Evolutionary conservation across 2,113 vertebrate species (phyloP), one percentile per base, ranked within the genome.

Genomic region (Hippocampus guttulatus): DNA sequence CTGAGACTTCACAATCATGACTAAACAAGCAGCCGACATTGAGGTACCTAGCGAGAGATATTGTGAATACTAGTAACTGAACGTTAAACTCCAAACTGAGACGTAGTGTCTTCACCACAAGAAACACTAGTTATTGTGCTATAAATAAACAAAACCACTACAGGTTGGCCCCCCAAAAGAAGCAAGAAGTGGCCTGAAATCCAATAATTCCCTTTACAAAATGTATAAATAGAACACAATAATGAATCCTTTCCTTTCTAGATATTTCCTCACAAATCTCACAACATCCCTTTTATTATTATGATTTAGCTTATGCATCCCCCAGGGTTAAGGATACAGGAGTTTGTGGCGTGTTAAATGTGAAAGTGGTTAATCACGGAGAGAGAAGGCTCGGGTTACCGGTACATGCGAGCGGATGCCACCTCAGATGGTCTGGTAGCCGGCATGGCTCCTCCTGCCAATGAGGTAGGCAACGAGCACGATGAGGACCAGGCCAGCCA

Each of bases 391-490:
- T 75, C 61, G 60, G 25, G 45, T 33, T 27, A n/a, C n/a, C n/a
- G n/a, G n/a, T n/a, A 45, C 62, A 30, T 12, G 64, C 18, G 72
- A 47, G 54, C 15, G 33, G 61, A 16, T 77, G 69, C 73, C 58
- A 75, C 67, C 71, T 95, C 93, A 99, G 86, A 99, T 99, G 60
- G 96, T 98, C 89, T 99, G 97, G 87, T 99, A 99, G 84, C 97
- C 97, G 1, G 96, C 96, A 2, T 99, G 97, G 88, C 96, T 98
- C 86, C 96, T 98, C 75, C 95, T 92, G 79, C 97, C 97, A 33
- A 99, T 95, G 79, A 99, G 93, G 90, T 99, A 99, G 58, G 97
- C 97, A 64, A 98, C 86, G 78, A 99, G 91, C 45, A 99, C 97
- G 25, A 98, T 91, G 16, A 98, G 92, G 78, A 99, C 96, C 2